Evolutionary conservation across 2,888 invertebrate species (phyloP).

Genomic region (Polyommatus icarus): DNA sequence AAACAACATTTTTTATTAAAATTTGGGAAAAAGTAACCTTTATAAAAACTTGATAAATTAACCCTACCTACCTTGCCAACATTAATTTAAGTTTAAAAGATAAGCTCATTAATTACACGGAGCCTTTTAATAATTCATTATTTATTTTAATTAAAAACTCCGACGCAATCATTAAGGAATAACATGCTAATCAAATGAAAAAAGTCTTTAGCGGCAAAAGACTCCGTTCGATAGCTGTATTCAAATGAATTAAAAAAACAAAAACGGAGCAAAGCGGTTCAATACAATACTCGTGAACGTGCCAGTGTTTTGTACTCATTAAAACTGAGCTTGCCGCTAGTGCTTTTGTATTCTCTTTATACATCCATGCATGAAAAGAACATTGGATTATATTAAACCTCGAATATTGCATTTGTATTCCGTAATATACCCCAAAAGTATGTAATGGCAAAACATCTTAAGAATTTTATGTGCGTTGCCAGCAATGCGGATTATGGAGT

Average conservation of each 20-base stretch:
- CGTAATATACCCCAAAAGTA: not conserved
- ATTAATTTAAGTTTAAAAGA: not conserved
- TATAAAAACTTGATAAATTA: not conserved
- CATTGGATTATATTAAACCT: not conserved
- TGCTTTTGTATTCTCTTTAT: not conserved
- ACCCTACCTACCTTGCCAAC: not conserved
- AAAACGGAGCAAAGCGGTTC: not conserved
- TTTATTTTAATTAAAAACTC: not conserved
- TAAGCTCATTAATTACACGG: conserved; percentile 10
- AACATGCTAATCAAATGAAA: not conserved
- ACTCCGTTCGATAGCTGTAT: not conserved
- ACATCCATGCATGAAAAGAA: not conserved
- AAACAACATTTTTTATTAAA: not conserved
- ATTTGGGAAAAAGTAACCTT: not conserved
- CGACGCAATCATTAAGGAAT: not conserved
- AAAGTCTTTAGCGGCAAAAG: not conserved
- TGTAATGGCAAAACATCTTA: no score
- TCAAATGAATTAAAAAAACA: conserved; percentile 15
- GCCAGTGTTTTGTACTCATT: conserved; percentile 20
- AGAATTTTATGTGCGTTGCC: no score
- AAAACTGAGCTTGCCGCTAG: conserved; percentile 17
- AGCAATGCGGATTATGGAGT: no score
- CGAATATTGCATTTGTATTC: not conserved
- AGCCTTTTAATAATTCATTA: not conserved
- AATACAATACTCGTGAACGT: not conserved